Conservation (phyloP, 2,797 vertebrate genomes). For the Menidia menidia region DNA sequence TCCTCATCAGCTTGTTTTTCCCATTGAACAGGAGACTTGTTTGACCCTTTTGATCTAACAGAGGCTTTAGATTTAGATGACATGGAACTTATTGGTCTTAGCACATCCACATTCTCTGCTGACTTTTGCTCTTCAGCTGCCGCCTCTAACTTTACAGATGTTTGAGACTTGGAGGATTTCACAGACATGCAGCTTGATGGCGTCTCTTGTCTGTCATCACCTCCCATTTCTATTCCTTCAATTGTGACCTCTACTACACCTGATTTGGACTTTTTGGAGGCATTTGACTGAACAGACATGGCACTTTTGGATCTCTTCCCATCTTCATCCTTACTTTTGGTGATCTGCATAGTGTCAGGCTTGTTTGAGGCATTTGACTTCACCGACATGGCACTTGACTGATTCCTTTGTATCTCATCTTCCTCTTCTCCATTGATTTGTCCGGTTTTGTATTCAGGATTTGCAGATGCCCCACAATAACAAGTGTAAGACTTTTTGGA, state of each 20-base stretch:
- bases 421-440: constrained; percentile 35
- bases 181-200: constrained; percentile 44
- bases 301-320: constrained; percentile 68
- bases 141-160: constrained; percentile 58
- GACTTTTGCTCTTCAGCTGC: constrained; percentile 28
- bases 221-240: constrained; percentile 30
- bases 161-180: constrained; percentile 53
- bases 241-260: constrained; percentile 32
- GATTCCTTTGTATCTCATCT: constrained; percentile 52
- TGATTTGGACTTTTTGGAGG: constrained; percentile 52
- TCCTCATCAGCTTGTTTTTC: constrained; percentile 42
- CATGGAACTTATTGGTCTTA: constrained; percentile 53
- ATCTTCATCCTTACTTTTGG: constrained; percentile 33
- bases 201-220: constrained; percentile 51
- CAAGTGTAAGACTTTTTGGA: constrained; percentile 50
- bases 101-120: constrained; percentile 38
- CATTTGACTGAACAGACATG: constrained; percentile 71
- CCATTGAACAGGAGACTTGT: constrained; percentile 13
- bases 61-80: constrained; percentile 62
- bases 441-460: constrained; percentile 19
- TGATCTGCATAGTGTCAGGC: constrained; percentile 44
- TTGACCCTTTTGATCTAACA: constrained; percentile 52
- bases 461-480: constrained; percentile 42
- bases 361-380: constrained; percentile 65
- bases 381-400: constrained; percentile 75